phyloP scores from a whole-genome alignment of 2,797 vertebrate genomes.

The Coregonus ussuriensis region DNA sequence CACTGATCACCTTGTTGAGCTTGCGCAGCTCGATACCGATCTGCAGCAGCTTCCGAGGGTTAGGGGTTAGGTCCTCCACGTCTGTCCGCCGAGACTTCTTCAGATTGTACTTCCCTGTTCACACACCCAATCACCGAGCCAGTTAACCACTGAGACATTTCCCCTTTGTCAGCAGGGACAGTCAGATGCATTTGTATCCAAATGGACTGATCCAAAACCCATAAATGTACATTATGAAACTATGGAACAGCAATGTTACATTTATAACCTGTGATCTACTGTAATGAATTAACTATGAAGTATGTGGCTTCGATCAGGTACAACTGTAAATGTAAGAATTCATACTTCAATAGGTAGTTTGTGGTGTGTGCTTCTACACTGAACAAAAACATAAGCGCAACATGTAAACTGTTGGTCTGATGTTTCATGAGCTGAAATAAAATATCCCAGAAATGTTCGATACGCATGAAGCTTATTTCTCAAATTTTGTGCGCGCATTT shows the following conservation, averaged over 20 bases:
- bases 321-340: not conserved
- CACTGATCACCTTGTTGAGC: slow-evolving; percentile 97
- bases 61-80: slow-evolving; percentile 97
- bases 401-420: too few species aligned
- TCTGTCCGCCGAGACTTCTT: slow-evolving; percentile 98
- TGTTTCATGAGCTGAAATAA: too few species aligned
- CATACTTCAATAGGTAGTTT: too few species aligned
- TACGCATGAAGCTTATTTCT: too few species aligned
- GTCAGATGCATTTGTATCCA: not conserved
- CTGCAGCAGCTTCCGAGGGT: slow-evolving; percentile 96
- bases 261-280: not conserved
- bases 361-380: too few species aligned
- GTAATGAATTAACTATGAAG: not conserved
- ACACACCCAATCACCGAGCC: not conserved
- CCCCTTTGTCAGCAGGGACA: not conserved
- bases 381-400: too few species aligned
- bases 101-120: slow-evolving; percentile 89
- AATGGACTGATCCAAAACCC: not conserved
- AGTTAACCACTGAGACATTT: not conserved
- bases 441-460: too few species aligned
- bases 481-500: too few species aligned
- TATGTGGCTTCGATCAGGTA: not conserved
- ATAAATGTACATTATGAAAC: not conserved
- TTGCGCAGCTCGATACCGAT: slow-evolving; percentile 96
- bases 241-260: not conserved